Percentiles rank a stretch among this genome's conserved stretches.
These are phyloP conservation scores for Brachionus koreanus DNA, from an alignment of 1,140 invertebrate species.

Conservation along the genomic window DNA sequence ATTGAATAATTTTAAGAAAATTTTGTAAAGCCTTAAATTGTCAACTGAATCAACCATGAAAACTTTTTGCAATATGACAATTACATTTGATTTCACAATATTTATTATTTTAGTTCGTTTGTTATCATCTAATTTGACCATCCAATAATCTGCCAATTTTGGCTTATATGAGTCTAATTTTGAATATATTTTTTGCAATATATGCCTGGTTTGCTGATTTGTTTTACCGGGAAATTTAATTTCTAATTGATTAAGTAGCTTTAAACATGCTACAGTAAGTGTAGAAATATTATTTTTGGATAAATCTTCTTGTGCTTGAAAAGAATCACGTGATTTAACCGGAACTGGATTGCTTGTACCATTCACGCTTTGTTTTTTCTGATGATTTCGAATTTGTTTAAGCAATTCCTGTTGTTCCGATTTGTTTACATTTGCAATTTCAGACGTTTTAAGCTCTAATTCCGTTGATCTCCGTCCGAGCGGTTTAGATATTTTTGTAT, in stretches of 20 bases:
- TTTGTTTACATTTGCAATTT: background rate
- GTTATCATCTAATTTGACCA: conserved; percentile 57
- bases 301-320: background rate
- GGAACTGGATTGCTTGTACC: background rate
- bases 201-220: conserved; percentile 52
- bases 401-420: background rate
- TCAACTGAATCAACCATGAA: conserved; percentile 51
- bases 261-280: conserved; percentile 50
- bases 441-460: background rate
- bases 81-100: conserved; percentile 56
- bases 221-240: conserved; percentile 58
- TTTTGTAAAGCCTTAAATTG: conserved; percentile 52
- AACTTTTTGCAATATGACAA: conserved; percentile 52
- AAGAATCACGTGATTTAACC: background rate
- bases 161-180: conserved; percentile 59
- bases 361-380: background rate
- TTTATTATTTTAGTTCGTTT: conserved; percentile 56
- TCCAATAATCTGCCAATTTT: conserved; percentile 57
- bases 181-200: conserved; percentile 55
- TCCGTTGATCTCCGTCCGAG: background rate
- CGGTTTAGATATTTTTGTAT: background rate
- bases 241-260: conserved; percentile 54
- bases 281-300: conserved; percentile 2
- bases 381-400: conserved; percentile 1
- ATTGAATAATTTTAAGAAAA: conserved; percentile 56